A percentile compares a stretch with the other conserved stretches of the same genome.
Evolutionary conservation across 2,113 vertebrate genomes (phyloP).

Genomic region (Callipepla squamata): DNA sequence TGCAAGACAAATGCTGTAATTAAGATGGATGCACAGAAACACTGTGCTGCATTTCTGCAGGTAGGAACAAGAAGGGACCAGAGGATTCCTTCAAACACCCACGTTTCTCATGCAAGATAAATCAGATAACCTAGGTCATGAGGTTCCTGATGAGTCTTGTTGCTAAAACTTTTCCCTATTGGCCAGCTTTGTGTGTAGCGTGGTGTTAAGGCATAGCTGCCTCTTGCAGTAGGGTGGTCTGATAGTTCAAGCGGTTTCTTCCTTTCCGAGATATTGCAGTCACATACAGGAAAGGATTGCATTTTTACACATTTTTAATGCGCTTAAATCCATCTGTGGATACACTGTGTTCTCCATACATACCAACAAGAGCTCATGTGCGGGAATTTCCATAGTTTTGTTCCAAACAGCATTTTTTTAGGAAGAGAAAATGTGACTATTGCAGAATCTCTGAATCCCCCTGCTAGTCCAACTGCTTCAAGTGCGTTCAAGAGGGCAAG

Average conservation of each 20-base stretch:
- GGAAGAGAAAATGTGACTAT: background rate
- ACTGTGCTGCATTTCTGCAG: background rate
- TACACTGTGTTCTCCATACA: background rate
- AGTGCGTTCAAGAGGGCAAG: background rate
- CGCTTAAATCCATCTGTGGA: constrained; percentile 16
- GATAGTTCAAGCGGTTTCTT: background rate
- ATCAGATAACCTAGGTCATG: background rate
- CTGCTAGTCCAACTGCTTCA: constrained; percentile 11
- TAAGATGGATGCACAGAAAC: background rate
- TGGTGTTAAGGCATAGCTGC: background rate
- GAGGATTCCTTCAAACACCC: background rate
- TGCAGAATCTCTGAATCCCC: constrained; percentile 55
- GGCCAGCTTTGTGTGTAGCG: background rate
- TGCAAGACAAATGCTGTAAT: background rate
- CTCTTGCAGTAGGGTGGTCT: background rate
- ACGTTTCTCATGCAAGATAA: background rate
- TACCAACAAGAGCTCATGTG: background rate
- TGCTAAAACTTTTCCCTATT: fast-evolving
- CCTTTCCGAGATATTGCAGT: background rate
- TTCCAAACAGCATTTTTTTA: background rate
- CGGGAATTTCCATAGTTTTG: constrained; percentile 3
- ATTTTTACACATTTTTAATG: background rate
- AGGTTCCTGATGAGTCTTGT: background rate
- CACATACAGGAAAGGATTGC: background rate
- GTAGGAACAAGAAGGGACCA: background rate